Percentiles rank a stretch among this genome's conserved stretches.
Evolutionary conservation across 1,140 invertebrate genomes (phyloP).

Genomic region (Cephus cinctus): DNA sequence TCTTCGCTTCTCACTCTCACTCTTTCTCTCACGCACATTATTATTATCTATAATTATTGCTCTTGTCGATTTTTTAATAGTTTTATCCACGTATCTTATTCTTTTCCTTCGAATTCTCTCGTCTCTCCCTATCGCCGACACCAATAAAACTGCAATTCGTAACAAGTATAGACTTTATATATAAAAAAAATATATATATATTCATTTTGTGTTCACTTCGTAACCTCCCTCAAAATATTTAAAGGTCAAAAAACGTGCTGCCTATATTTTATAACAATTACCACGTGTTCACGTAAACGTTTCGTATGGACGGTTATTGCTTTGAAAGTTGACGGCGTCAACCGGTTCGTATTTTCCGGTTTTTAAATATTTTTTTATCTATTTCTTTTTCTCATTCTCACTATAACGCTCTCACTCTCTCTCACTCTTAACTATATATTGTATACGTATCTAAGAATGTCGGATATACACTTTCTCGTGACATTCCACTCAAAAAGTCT

Average conservation of each 20-base stretch:
- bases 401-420: not conserved
- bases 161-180: conserved; percentile 53
- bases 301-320: conserved; percentile 51
- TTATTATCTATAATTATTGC: too few relatives aligned
- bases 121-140: conserved; percentile 21
- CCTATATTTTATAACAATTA: conserved; percentile 39
- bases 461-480: not conserved
- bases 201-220: conserved; percentile 9
- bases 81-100: too few relatives aligned
- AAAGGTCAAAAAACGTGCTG: conserved; percentile 33
- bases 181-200: conserved; percentile 41
- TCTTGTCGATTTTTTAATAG: too few relatives aligned
- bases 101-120: too few relatives aligned
- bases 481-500: not conserved
- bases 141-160: conserved; percentile 44
- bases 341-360: conserved; percentile 1
- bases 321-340: conserved; percentile 35
- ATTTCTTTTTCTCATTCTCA: not conserved
- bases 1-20: not conserved
- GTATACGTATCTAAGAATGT: not conserved
- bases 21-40: not conserved
- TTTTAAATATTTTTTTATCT: not conserved
- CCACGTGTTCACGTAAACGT: conserved; percentile 41
- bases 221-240: conserved; percentile 27
- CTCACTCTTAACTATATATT: not conserved